Evolutionary conservation across 1,140 invertebrate species (phyloP).

Genomic region (Camponotus floridanus): DNA sequence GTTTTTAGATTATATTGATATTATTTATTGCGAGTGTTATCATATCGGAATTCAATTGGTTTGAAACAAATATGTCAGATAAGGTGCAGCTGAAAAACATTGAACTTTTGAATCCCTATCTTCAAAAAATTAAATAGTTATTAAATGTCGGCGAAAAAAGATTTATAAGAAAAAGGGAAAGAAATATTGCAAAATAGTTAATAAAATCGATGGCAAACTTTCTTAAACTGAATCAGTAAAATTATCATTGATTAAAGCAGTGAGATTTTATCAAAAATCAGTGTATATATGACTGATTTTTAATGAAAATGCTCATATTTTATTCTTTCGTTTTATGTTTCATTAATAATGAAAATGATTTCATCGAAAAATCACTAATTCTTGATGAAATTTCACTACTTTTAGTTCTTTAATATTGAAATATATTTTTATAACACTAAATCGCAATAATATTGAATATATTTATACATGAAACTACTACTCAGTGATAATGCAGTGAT

Average conservation of each 20-base stretch:
- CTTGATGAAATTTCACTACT: too few relatives aligned
- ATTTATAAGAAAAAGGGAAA: background rate
- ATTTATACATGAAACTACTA: background rate
- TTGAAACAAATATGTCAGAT: background rate
- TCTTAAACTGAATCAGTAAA: too few relatives aligned
- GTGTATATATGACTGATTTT: too few relatives aligned
- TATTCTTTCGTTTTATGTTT: too few relatives aligned
- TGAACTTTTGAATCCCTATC: too few relatives aligned
- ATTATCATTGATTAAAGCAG: too few relatives aligned
- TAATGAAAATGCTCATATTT: too few relatives aligned
- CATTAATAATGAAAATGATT: too few relatives aligned
- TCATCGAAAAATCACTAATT: too few relatives aligned
- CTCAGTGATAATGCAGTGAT: background rate
- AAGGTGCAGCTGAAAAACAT: background rate
- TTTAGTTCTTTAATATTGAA: background rate
- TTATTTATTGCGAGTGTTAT: background rate
- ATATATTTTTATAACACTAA: too few relatives aligned
- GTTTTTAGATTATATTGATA: background rate
- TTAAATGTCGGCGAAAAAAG: background rate
- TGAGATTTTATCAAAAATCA: too few relatives aligned
- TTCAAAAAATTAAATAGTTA: background rate
- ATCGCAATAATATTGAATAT: background rate
- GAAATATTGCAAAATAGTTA: background rate
- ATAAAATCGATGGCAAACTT: background rate
- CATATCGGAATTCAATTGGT: background rate